Evolutionary conservation across 2,113 vertebrate species (phyloP), one percentile per base, ranked within the genome.

Genomic region (Ceuthmochares aereus): DNA sequence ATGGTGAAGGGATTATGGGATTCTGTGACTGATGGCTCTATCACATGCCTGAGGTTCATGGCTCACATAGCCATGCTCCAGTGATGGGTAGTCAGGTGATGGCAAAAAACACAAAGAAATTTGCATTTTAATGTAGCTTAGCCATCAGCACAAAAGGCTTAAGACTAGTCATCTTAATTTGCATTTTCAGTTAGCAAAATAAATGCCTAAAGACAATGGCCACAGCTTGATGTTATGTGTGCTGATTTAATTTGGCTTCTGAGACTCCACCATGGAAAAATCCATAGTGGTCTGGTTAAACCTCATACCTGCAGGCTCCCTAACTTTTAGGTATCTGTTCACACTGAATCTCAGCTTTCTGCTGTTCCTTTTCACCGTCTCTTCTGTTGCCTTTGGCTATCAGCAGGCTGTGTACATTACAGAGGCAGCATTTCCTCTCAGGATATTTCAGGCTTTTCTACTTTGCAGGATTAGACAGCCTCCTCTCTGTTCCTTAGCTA

Each of bases 241-340:
- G 26, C 60, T 92, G 73, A 92, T 84, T 95, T 89, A 77, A 86
- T 81, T 67, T 52, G 64, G 80, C 80, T 74, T 86, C 83, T 84
- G 89, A 90, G 64, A 45, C 34, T 90, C 54, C 81, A 3, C 42
- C 2, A 1, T 34, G 42, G 58, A 92, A 92, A 90, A 93, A 85
- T 84, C 83, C 90, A 87, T 91, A 89, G 90, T 52, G 94, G 86
- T 89, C 96, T 96, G 88, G 90, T 95, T 93, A 95, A 95, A 95
- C 34, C 87, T 82, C 69, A 68, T 45, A 84, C 42, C 95, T 37
- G 9, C 94, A 73, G 90, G 93, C 84, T 94, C 23, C 78, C 87
- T 80, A 67, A 91, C 42, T 85, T 89, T 83, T 73, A 76, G 91
- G 25, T 90, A 42, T 92, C 90, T 92, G 11, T 75, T 93, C 79